phyloP scores from a whole-genome alignment of 2,113 vertebrate genomes.

The Procapra przewalskii region DNA sequence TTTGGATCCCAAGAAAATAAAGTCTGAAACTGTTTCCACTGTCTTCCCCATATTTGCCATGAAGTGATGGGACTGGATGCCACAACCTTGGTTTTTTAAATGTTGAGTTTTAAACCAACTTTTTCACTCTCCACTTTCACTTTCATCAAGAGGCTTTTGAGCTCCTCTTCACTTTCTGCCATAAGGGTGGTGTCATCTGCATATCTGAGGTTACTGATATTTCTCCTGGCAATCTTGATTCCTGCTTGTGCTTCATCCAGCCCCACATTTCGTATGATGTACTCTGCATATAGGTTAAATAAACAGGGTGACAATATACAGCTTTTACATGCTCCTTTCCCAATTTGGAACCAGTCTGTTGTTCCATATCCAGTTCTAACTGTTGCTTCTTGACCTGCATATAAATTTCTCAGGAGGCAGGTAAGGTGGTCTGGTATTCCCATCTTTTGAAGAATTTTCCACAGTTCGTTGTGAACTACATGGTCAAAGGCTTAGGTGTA shows the following conservation, averaged over 20 bases:
- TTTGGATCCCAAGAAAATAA: background rate
- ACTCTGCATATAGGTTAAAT: background rate
- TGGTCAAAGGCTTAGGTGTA: too few relatives aligned
- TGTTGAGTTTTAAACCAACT: background rate
- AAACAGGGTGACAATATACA: background rate
- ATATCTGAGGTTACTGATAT: background rate
- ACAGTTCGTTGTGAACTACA: too few relatives aligned
- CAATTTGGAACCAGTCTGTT: background rate
- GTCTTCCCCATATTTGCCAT: background rate
- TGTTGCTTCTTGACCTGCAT: background rate
- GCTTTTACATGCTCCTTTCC: background rate
- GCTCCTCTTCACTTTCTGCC: background rate
- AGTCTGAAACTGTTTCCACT: background rate
- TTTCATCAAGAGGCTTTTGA: background rate
- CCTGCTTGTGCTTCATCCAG: background rate
- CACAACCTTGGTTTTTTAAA: background rate
- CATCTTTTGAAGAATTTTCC: too few relatives aligned
- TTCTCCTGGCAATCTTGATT: rapidly evolving
- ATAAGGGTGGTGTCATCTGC: background rate
- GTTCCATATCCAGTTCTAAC: background rate
- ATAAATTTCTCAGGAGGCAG: background rate
- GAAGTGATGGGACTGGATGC: background rate
- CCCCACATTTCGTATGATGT: rapidly evolving
- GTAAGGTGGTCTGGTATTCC: too few relatives aligned
- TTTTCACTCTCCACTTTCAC: background rate